Base-by-base conservation (phyloP, 1,140 invertebrate species). In the Eufriesea mexicana region DNA sequence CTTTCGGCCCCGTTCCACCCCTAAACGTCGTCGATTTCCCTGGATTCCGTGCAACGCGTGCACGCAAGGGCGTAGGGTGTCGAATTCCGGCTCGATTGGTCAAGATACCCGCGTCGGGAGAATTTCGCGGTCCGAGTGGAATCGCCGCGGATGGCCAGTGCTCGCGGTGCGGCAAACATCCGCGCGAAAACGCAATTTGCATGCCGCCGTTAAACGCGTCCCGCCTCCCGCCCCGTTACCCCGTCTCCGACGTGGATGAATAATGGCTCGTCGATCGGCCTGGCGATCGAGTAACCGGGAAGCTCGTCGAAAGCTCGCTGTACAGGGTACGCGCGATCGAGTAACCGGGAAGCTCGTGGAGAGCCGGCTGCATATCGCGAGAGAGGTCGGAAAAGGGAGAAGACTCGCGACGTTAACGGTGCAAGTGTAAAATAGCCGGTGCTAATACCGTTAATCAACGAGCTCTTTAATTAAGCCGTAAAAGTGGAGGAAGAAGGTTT, bases 141-240 rank as follows among this genome's bases (percentile, higher is more conserved):
- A n/a, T n/a, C n/a, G n/a, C n/a, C n/a, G n/a, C n/a, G n/a, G n/a
- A n/a, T n/a, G n/a, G n/a, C n/a, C n/a, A n/a, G n/a, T n/a, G n/a
- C n/a, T n/a, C n/a, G n/a, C n/a, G n/a, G n/a, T n/a, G n/a, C 72
- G 16, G 8, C 55, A 35, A 61, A 16, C 47, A n/a, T n/a, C 18
- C 9, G 42, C 28, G 35, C n/a, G 64, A 28, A 28, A 68, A 23
- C 76, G 45, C 42, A 70, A 79, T 79, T 79, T 71, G 66, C 76
- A 79, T 70, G n/a, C 20, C 25, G 42, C 76, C 42, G 25, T 57
- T 28, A 8, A 75, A 62, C 47, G 25, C 35, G n/a, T n/a, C 23
- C 9, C 2, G 1, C 7, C 45, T 55, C n/a, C 70, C 51, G 14
- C 18, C 18, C 67, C 45, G 4, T 25, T 42, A 12, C 35, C 47